phyloP scores from a whole-genome alignment of 2,797 vertebrate genomes.

The Threskiornis aethiopicus region DNA sequence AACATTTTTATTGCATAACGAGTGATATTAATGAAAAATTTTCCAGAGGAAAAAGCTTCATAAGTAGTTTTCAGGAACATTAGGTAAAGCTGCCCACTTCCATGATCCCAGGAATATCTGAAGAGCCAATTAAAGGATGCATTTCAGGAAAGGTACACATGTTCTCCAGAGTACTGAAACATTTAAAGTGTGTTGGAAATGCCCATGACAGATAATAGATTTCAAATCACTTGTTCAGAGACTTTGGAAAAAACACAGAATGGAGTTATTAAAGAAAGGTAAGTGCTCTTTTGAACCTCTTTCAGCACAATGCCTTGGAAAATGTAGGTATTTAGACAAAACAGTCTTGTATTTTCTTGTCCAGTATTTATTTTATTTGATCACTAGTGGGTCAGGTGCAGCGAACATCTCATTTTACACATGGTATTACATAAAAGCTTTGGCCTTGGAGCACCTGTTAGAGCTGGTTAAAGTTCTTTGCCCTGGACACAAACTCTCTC shows the following conservation, averaged over 20 bases:
- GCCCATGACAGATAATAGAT: not conserved
- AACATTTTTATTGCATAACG: not conserved
- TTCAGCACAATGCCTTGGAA: not conserved
- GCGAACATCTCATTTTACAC: not conserved
- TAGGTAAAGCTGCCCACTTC: not conserved
- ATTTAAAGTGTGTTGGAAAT: conserved; percentile 8
- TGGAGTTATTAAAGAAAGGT: not conserved
- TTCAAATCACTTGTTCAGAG: not conserved
- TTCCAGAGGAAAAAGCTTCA: not conserved
- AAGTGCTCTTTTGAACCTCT: not conserved
- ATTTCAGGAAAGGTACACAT: conserved; percentile 48
- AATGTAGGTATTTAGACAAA: conserved; percentile 10
- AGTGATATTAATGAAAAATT: not conserved
- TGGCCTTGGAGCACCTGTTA: conserved; percentile 54
- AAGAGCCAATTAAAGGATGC: not conserved
- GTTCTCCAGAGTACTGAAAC: conserved; percentile 3
- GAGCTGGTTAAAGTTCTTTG: not conserved
- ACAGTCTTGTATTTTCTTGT: not conserved
- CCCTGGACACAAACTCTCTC: conserved; percentile 45
- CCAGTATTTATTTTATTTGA: not conserved
- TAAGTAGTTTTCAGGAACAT: conserved; percentile 31
- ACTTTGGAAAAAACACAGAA: not conserved
- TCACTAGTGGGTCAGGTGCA: not conserved
- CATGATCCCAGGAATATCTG: not conserved
- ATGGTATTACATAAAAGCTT: not conserved